A percentile compares a stretch with the other conserved stretches of the same genome.
phyloP scores from a whole-genome alignment of 2,113 vertebrate genomes.

The Myotis davidii region DNA sequence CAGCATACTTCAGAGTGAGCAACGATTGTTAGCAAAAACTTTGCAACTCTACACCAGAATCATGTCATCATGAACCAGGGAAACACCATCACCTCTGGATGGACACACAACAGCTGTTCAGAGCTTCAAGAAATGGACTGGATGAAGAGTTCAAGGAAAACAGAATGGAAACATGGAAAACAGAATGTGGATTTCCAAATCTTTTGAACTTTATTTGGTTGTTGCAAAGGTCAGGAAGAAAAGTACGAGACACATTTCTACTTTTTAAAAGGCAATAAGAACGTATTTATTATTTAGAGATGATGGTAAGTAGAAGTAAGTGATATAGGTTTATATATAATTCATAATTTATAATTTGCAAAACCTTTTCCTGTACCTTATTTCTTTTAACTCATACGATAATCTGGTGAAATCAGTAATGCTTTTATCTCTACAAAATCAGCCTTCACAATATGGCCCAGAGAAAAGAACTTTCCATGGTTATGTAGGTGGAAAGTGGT shows the following conservation, averaged over 20 bases:
- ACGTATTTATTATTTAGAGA: slow-evolving; percentile 12
- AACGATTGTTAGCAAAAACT: slow-evolving; percentile 47
- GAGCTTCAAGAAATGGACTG: background rate
- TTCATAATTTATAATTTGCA: background rate
- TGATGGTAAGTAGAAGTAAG: background rate
- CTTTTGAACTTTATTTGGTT: background rate
- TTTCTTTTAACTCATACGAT: background rate
- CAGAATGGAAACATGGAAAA: background rate
- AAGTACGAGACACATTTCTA: background rate
- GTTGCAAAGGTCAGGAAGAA: slow-evolving; percentile 26
- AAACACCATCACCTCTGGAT: slow-evolving; percentile 57
- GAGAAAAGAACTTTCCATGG: background rate
- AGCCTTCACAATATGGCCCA: background rate
- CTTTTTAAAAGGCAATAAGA: slow-evolving; percentile 35
- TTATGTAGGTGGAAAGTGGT: background rate
- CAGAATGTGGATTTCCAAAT: background rate
- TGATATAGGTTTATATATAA: background rate
- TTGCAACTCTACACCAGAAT: slow-evolving; percentile 50
- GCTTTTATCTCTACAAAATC: slow-evolving; percentile 19
- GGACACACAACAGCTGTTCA: slow-evolving; percentile 59
- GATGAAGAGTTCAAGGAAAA: slow-evolving; percentile 15
- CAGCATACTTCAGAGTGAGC: slow-evolving; percentile 6
- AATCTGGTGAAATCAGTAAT: background rate
- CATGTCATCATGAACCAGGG: slow-evolving; percentile 42
- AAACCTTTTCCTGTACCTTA: background rate